These are phyloP conservation scores for Trogon melanurus DNA, from an alignment of 2,113 vertebrate species.

Conservation along the genomic window DNA sequence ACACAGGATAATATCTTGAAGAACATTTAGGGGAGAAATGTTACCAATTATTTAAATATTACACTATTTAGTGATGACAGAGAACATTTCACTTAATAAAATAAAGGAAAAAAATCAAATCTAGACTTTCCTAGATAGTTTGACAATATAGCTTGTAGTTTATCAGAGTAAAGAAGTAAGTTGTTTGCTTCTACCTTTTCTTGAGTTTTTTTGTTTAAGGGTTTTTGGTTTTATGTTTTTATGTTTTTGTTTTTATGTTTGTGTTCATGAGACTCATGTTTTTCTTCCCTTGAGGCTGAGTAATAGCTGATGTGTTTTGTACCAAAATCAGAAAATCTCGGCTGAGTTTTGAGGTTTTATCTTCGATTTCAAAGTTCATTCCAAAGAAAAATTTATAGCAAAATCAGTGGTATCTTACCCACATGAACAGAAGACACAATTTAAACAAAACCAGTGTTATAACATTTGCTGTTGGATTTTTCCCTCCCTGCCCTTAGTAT, in stretches of 20 bases:
- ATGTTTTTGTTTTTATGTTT: too few species aligned
- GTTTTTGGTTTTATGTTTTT: not conserved
- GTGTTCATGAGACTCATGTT: not conserved
- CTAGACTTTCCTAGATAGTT: rapidly evolving
- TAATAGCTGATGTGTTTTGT: not conserved
- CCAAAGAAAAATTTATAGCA: not conserved
- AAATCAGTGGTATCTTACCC: not conserved
- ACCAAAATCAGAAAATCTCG: not conserved
- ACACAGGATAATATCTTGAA: not conserved
- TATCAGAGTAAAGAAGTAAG: not conserved
- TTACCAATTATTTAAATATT: not conserved
- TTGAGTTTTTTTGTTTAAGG: not conserved
- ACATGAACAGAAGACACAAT: not conserved
- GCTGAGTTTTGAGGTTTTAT: not conserved
- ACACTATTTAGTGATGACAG: not conserved
- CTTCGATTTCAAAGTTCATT: not conserved
- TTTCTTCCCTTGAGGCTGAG: not conserved
- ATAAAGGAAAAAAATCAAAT: not conserved
- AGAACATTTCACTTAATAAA: not conserved
- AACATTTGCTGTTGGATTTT: not conserved
- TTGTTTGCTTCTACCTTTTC: not conserved
- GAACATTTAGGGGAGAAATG: not conserved
- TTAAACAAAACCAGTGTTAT: not conserved
- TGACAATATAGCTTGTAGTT: not conserved
- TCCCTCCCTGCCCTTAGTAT: not conserved